These are phyloP conservation scores for Camponotus fellah DNA, from an alignment of 2,888 invertebrate genomes.

Conservation along the genomic window DNA sequence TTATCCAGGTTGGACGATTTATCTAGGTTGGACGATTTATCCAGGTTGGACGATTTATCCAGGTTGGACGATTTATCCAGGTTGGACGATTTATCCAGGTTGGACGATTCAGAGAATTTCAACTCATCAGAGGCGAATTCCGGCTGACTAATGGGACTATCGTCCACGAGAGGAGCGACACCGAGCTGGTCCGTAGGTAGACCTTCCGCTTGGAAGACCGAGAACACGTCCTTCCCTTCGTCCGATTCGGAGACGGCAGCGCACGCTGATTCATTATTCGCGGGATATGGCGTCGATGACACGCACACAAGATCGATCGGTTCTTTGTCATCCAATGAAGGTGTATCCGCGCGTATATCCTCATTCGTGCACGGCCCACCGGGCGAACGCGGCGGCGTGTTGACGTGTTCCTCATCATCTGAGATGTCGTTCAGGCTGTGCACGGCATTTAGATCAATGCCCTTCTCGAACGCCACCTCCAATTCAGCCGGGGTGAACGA, in stretches of 20 bases:
- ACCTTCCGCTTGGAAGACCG: neutral
- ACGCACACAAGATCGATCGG: neutral
- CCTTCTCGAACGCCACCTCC: constrained; percentile 77
- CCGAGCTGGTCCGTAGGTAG: too few relatives aligned
- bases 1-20: too few relatives aligned
- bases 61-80: too few relatives aligned
- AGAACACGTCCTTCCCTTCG: neutral
- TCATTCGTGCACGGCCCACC: neutral
- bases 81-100: too few relatives aligned
- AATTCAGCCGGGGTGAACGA: constrained; percentile 82
- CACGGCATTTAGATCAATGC: constrained; percentile 86
- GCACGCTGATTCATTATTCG: neutral
- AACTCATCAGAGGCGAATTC: too few relatives aligned
- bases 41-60: too few relatives aligned
- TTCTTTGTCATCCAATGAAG: neutral
- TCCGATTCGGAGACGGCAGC: neutral
- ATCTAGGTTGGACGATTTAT: too few relatives aligned
- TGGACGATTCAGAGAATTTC: too few relatives aligned
- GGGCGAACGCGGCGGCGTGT: constrained; percentile 29
- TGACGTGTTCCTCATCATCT: constrained; percentile 62
- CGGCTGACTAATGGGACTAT: too few relatives aligned
- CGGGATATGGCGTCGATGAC: constrained; percentile 17
- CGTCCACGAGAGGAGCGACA: neutral
- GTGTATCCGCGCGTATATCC: neutral
- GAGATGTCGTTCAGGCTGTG: constrained; percentile 82